Evolutionary conservation across 1,140 invertebrate genomes (phyloP).

Genomic region (Lanistes nyassanus): DNA sequence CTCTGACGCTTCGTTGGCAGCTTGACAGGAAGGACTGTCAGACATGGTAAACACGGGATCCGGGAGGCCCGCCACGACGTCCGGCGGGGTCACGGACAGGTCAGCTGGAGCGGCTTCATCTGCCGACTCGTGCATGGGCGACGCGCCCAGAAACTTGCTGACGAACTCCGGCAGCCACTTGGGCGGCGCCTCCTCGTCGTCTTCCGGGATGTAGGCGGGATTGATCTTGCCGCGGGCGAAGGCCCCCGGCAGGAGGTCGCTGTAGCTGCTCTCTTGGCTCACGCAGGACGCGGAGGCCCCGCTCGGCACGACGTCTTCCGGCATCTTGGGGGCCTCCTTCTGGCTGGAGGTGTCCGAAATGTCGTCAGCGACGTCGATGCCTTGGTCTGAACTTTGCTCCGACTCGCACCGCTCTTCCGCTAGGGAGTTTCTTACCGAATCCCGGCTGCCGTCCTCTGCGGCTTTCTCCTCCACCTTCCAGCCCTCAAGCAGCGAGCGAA

Average conservation of each 20-base stretch:
- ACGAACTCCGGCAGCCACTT: slow-evolving; percentile 22
- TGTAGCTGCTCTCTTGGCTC: slow-evolving; percentile 7
- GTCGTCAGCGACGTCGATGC: slow-evolving; percentile 27
- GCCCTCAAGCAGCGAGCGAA: slow-evolving; percentile 14
- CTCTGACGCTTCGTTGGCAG: no score
- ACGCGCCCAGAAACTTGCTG: background rate
- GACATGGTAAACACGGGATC: no score
- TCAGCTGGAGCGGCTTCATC: no score
- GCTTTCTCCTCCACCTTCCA: slow-evolving; percentile 12
- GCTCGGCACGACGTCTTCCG: background rate
- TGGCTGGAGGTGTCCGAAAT: slow-evolving; percentile 20
- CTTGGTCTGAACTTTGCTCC: slow-evolving; percentile 28
- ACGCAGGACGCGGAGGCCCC: background rate
- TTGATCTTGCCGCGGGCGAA: slow-evolving; percentile 16
- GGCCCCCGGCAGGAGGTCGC: slow-evolving; percentile 1
- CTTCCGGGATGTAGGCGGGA: slow-evolving; percentile 26
- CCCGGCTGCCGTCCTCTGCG: background rate
- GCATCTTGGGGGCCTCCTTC: background rate
- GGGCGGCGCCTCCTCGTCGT: slow-evolving; percentile 17
- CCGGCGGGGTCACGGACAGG: no score
- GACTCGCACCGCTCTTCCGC: slow-evolving; percentile 14
- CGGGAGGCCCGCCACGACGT: no score
- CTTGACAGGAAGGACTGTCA: no score
- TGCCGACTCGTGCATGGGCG: background rate
- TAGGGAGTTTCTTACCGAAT: slow-evolving; percentile 5